Conservation (phyloP, 2,888 invertebrate species). For the Habrosyne pyritoides region DNA sequence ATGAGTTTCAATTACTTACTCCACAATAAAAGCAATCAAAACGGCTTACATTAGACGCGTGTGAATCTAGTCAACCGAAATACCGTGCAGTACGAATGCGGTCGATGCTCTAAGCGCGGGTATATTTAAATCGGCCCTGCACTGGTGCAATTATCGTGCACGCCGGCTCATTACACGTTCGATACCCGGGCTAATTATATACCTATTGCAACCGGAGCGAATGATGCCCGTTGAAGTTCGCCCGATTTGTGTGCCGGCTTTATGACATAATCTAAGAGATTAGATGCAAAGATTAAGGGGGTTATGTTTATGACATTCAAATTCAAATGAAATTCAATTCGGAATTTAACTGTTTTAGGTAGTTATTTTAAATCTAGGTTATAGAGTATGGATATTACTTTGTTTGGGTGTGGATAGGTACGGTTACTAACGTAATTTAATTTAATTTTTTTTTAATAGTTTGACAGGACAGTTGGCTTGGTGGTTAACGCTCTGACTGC, state of each 20-base stretch:
- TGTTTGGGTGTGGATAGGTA: too few species aligned
- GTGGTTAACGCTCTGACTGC: too few species aligned
- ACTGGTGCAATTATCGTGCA: slow-evolving; percentile 58
- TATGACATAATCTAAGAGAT: slow-evolving; percentile 6
- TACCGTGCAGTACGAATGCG: slow-evolving; percentile 35
- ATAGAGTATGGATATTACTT: too few species aligned
- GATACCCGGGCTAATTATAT: slow-evolving; percentile 58
- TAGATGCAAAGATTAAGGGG: slow-evolving; percentile 9
- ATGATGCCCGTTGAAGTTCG: slow-evolving; percentile 9
- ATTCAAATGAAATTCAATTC: too few species aligned
- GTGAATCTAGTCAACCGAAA: slow-evolving; percentile 1
- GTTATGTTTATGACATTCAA: too few species aligned
- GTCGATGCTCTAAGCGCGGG: slow-evolving; percentile 59
- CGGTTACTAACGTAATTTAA: too few species aligned
- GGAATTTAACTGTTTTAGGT: not conserved
- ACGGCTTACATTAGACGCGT: not conserved
- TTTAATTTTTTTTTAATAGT: too few species aligned
- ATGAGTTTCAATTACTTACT: not conserved
- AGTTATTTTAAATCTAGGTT: not conserved
- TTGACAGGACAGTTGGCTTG: too few species aligned
- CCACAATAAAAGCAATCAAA: not conserved
- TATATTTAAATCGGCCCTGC: slow-evolving; percentile 62
- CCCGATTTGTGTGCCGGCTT: slow-evolving; percentile 1
- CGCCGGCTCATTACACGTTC: slow-evolving; percentile 57
- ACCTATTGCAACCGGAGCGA: slow-evolving; percentile 25